Evolutionary conservation across 2,113 vertebrate genomes (phyloP).

Genomic region (Aramus guarauna): DNA sequence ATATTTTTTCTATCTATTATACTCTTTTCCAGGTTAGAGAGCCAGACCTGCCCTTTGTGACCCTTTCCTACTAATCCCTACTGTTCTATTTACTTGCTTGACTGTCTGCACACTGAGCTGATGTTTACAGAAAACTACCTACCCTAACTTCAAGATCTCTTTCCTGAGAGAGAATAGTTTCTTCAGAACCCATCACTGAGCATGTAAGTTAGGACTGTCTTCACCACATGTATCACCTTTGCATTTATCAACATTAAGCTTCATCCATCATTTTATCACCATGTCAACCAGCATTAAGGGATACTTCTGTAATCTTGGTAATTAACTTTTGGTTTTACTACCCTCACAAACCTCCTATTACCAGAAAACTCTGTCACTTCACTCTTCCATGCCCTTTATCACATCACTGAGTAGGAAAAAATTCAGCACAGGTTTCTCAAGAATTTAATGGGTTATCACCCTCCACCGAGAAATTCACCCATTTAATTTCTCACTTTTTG

Average conservation of each 20-base stretch:
- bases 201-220: neutral
- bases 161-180: neutral
- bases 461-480: neutral
- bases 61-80: neutral
- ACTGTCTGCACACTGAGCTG: neutral
- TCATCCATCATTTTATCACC: neutral
- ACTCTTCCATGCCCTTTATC: neutral
- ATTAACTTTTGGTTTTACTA: neutral
- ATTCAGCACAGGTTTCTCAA: neutral
- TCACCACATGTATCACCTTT: neutral
- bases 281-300: neutral
- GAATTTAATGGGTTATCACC: neutral
- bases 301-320: neutral
- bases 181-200: neutral
- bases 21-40: neutral
- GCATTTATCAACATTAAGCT: neutral
- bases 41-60: neutral
- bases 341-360: neutral
- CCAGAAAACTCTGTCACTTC: neutral
- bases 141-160: neutral
- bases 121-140: neutral
- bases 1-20: neutral
- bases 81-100: neutral
- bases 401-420: neutral
- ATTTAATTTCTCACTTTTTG: neutral